phyloP scores from a whole-genome alignment of 2,888 invertebrate species.

The Zygaena filipendulae region DNA sequence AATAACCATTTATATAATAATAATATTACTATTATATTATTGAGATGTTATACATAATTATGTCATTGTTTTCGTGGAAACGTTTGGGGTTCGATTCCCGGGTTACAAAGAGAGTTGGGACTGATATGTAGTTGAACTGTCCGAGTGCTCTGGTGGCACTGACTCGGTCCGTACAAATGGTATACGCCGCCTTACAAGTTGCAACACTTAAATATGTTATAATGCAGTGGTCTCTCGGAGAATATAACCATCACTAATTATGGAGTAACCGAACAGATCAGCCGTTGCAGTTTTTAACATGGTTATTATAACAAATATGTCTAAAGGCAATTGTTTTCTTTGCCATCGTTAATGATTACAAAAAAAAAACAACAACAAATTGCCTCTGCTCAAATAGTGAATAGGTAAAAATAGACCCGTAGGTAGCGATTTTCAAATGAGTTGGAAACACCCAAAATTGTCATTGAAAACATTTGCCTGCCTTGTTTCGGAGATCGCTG shows the following conservation, averaged over 20 bases:
- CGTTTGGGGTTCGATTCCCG: constrained; percentile 53
- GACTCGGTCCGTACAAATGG: constrained; percentile 62
- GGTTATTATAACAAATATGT: too few relatives aligned
- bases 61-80: constrained; percentile 64
- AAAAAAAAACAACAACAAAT: too few relatives aligned
- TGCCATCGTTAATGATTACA: too few relatives aligned
- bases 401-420: too few relatives aligned
- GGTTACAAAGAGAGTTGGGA: constrained; percentile 57
- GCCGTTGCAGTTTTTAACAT: too few relatives aligned
- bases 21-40: constrained; percentile 64
- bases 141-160: constrained; percentile 35
- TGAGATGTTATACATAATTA: constrained; percentile 66
- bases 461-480: too few relatives aligned
- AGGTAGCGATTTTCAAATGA: too few relatives aligned
- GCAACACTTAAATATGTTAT: constrained; percentile 58
- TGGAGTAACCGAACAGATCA: constrained; percentile 11
- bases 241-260: too few relatives aligned
- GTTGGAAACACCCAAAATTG: too few relatives aligned
- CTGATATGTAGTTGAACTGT: constrained; percentile 59
- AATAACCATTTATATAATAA: constrained; percentile 55
- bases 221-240: constrained; percentile 42
- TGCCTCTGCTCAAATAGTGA: too few relatives aligned
- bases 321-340: too few relatives aligned
- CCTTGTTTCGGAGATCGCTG: too few relatives aligned
- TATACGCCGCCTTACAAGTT: constrained; percentile 64